These are phyloP conservation scores for Perca flavescens DNA, from an alignment of 2,113 vertebrate species.

Conservation along the genomic window DNA sequence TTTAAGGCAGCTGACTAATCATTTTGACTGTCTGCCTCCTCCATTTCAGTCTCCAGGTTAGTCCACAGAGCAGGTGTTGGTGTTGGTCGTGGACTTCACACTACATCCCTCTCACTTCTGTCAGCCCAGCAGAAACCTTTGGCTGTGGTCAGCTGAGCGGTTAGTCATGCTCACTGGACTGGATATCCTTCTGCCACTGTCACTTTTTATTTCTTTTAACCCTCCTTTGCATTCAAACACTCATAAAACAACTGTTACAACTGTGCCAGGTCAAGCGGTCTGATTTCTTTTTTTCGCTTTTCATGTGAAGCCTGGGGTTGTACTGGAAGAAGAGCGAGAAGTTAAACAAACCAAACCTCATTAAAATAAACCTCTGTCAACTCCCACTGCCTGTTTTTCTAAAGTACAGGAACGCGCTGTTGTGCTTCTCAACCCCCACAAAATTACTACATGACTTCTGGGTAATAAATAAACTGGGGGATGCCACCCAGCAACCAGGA, in stretches of 20 bases:
- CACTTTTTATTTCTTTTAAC: conserved; percentile 18
- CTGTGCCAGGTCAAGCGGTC: conserved; percentile 20
- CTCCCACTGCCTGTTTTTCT: conserved; percentile 62
- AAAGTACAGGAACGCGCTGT: conserved; percentile 62
- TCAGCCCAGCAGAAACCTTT: conserved; percentile 5
- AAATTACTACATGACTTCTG: conserved; percentile 55
- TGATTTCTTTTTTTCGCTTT: conserved; percentile 30
- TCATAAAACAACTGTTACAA: neutral
- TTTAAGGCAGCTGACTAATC: conserved; percentile 5
- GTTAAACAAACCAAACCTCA: conserved; percentile 73
- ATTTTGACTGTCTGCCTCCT: neutral
- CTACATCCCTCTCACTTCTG: conserved; percentile 7
- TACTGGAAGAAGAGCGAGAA: conserved; percentile 37
- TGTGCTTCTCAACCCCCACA: conserved; percentile 50
- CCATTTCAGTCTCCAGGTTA: conserved; percentile 20
- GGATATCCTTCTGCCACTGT: conserved; percentile 38
- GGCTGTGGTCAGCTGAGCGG: conserved; percentile 58
- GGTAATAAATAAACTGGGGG: conserved; percentile 74
- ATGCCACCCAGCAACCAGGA: conserved; percentile 57
- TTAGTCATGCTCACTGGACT: conserved; percentile 55
- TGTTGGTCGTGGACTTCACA: conserved; percentile 5
- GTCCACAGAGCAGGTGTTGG: conserved; percentile 21
- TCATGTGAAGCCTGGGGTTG: conserved; percentile 32
- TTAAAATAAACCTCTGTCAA: conserved; percentile 66
- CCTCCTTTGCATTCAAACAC: neutral